Evolutionary conservation across 2,113 vertebrate species (phyloP).

Genomic region (Pachycephala philippinensis): DNA sequence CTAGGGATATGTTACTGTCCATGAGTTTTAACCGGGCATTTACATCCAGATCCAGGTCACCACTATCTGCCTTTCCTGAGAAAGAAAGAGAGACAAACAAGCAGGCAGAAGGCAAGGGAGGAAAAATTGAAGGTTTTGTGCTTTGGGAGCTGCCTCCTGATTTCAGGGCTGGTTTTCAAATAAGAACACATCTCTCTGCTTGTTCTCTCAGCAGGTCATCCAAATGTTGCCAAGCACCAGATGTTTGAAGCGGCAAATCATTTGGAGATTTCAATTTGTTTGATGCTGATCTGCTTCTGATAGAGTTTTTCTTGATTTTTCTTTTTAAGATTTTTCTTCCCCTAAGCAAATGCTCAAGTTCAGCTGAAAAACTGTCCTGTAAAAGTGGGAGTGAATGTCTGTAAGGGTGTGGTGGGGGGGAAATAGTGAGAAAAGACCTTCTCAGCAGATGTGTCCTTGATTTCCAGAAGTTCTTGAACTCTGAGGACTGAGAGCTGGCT

Average conservation of each 20-base stretch:
- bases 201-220: background rate
- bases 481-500: conserved; percentile 28
- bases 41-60: background rate
- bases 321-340: background rate
- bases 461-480: conserved; percentile 44
- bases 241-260: conserved; percentile 29
- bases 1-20: background rate
- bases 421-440: background rate
- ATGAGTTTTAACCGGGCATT: background rate
- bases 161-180: conserved; percentile 6
- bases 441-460: conserved; percentile 25
- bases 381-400: conserved; percentile 5
- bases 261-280: conserved; percentile 9
- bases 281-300: background rate
- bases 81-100: background rate
- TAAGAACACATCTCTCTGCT: background rate
- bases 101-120: background rate
- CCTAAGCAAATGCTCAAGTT: background rate
- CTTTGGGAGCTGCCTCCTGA: background rate
- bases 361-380: background rate
- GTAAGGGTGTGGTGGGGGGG: background rate
- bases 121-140: background rate
- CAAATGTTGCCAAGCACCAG: conserved; percentile 39
- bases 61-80: background rate
- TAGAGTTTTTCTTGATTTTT: background rate